Evolutionary conservation across 2,113 vertebrate genomes (phyloP), one percentile per base, ranked within the genome.

Genomic region (Chrysochloris asiatica): DNA sequence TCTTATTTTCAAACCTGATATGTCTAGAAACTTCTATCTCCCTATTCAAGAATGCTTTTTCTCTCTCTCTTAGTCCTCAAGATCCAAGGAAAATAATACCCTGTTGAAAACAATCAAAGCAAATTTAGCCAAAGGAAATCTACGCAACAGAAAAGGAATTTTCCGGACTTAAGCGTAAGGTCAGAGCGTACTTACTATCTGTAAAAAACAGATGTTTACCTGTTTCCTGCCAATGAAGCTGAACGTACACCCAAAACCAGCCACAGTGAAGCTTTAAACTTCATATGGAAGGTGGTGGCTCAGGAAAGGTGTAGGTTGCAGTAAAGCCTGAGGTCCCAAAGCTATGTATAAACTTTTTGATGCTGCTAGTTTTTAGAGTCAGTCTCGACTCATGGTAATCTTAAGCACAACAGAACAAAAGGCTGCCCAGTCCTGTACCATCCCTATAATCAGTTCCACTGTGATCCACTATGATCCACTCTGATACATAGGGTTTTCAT

Each of bases 101-200:
- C 82, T 67, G 67, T 56, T 88, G 86, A 79, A 95, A 91, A 80
- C n/a, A 88, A 52, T 83, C 67, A 88, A 84, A 88, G 76, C 11
- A 72, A 81, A 10, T 67, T 24, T 33, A 78, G 52, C 30, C 17
- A 43, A 72, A 59, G 65, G 54, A 83, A 83, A 73, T 47, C 36
- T 61, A 50, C 4, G 1, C 36, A 50, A 8, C n/a, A 63, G 65
- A 90, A 86, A 82, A 52, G 28, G 13, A 56, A 28, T 81, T 72
- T 65, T 69, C 71, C 48, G 90, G 73, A 86, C 47, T 48, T 50
- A 72, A 88, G 12, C 48, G 6, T 67, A 52, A 69, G 4, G 28
- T 80, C 33, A 80, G 86, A 88, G 59, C 43, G 21, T 8, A 61
- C 38, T 61, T 94, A 61, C 38, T 73, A 33, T 73, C 26, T 85